Base-by-base conservation (phyloP, 2,888 invertebrate species). In the Matsumyia berberina region DNA sequence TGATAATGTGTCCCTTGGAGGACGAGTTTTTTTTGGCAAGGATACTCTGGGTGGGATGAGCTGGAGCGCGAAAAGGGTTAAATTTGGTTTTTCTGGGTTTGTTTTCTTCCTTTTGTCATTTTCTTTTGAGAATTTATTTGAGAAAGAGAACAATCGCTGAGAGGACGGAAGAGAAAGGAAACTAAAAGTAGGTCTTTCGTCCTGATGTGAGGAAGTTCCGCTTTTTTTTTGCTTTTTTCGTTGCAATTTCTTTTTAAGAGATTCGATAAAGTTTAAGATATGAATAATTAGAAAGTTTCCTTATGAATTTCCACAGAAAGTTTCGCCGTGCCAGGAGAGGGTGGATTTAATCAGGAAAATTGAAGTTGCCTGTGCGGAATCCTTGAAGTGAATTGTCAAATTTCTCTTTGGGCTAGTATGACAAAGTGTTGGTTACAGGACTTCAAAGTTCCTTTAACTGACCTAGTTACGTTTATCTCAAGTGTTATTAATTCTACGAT, bases 211-310 rank as follows among this genome's bases (percentile, higher is more conserved):
- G 44, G 72, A 74, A 53, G 31, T 57, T 83, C 57, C 15, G 37
- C 8, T 11, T 37, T 17, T 9, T 17, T 29, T 12, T 11, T 39
- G 35, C n/a, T 58, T 46, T 33, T 24, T 44, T 57, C 37, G 37
- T 31, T 80, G 70, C 66, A 66, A 66, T 80, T 80, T 66, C 58
- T 74, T 80, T 85, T 80, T 70, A 85, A 79, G 73, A 76, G 80
- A 85, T 85, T 74, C 85, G 85, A 80, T 85, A 80, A 70, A 80
- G 66, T 76, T 80, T 76, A 66, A 76, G 85, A 70, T 80, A 80
- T 85, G 85, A 79, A 85, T 85, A 85, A 85, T 85, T 69, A 80
- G 66, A 85, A 80, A 85, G 80, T 80, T 85, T 85, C 42, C 74
- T 79, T 85, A 69, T 85, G 85, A 80, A 85, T 85, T 57, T 70